phyloP scores from a whole-genome alignment of 2,888 invertebrate species.

The Acanthoscelides obtectus region DNA sequence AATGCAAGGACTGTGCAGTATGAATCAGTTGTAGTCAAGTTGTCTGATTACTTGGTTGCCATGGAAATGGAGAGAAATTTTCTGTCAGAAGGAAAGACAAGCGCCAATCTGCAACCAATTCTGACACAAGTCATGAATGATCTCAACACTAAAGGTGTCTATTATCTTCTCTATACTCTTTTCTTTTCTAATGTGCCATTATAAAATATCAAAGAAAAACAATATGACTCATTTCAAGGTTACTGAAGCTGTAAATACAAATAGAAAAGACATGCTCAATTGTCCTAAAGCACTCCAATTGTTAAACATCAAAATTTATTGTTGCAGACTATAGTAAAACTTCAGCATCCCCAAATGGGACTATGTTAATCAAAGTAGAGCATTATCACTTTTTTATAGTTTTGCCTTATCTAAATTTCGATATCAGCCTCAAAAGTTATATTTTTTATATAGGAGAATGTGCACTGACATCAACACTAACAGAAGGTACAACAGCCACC shows the following conservation, averaged over 20 bases:
- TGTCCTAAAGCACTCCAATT: no score
- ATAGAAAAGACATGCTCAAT: no score
- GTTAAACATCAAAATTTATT: no score
- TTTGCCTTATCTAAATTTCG: no score
- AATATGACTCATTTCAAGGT: no score
- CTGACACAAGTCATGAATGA: slow-evolving; percentile 75
- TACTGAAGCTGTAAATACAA: no score
- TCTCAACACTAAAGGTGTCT: slow-evolving; percentile 62
- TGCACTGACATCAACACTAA: slow-evolving; percentile 30
- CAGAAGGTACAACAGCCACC: slow-evolving; percentile 83
- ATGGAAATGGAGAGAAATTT: slow-evolving; percentile 85
- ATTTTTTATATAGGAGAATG: slow-evolving; percentile 45
- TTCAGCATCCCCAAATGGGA: background rate
- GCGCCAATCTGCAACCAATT: slow-evolving; percentile 64
- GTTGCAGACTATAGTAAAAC: no score
- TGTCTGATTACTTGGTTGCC: slow-evolving; percentile 86
- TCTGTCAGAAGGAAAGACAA: slow-evolving; percentile 66
- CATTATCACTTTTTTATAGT: no score
- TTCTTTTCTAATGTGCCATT: background rate
- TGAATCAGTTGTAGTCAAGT: slow-evolving; percentile 89
- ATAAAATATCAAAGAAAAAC: background rate
- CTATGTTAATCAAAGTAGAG: no score
- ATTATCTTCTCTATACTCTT: background rate
- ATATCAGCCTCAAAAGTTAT: no score
- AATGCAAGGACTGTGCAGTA: slow-evolving; percentile 87